A percentile compares a stretch with the other conserved stretches of the same genome.
Conservation (phyloP, 2,113 vertebrate species). For the Gobius niger region DNA sequence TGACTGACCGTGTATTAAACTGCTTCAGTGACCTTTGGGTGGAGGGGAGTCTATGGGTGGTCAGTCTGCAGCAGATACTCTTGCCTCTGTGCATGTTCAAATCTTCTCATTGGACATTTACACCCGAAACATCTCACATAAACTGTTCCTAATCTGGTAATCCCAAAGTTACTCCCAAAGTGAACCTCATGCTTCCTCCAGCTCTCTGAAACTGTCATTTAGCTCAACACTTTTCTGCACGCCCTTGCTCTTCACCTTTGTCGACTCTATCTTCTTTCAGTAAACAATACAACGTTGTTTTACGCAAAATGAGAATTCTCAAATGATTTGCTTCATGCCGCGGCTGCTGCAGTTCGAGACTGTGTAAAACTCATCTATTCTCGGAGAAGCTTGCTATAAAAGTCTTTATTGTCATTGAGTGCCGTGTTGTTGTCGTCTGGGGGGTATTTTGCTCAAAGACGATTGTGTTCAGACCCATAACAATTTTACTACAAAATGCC, state of each 20-base stretch:
- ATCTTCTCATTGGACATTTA: no score
- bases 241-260: not conserved
- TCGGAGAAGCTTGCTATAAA: constrained; percentile 12
- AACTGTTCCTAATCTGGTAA: no score
- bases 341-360: not conserved
- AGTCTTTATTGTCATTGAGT: not conserved
- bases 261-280: not conserved
- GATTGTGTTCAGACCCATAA: not conserved
- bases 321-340: not conserved
- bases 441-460: not conserved
- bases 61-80: no score
- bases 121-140: no score
- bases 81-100: no score
- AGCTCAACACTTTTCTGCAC: no score
- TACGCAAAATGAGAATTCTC: not conserved
- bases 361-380: constrained; percentile 1
- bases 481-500: not conserved
- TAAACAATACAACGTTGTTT: not conserved
- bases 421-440: not conserved
- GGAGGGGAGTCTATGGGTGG: no score
- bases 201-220: no score
- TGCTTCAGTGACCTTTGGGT: no score
- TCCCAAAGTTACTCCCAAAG: no score
- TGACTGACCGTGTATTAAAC: no score
- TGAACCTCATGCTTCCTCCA: no score